Base-by-base conservation (phyloP, 2,797 vertebrate genomes). In the Cossypha caffra region DNA sequence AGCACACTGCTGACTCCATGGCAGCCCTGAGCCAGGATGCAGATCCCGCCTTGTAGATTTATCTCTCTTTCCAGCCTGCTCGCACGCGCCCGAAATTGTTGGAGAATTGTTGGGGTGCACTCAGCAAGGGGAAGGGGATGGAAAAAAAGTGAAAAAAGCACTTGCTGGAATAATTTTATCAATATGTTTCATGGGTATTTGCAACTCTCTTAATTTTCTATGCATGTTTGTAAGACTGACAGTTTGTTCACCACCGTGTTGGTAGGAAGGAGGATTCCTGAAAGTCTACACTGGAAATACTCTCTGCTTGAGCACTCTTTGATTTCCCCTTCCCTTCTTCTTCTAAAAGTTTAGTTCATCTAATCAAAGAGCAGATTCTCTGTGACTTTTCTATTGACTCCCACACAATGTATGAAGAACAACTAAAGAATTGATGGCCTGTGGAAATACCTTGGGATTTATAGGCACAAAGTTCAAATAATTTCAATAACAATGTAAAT, bases 11-110 rank as follows among this genome's bases (percentile, higher is more conserved):
- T 92, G 95, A 73, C 95, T 96, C 78, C 35, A 91, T 69, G 94
- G 93, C 33, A 93, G 66, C 95, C 96, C 66, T 23, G 23, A 96
- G 93, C 96, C 97, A 97, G 82, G 69, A 55, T 96, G 94, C 88
- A 78, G 90, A 96, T 83, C 84, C 77, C 96, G 79, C 81, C 94
- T 47, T 72, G 86, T 55, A 4, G 90, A 91, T 95, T 97, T 96
- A 61, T 75, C 68, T 95, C 74, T 72, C 84, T 94, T 77, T 96
- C 87, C 96, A 96, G 71, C 91, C 94, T 83, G 86, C 84, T 96
- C 71, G n/a, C 89, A 75, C 68, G 6, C 1, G 1, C 93, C 93
- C 4, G 0, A 74, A 95, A 94, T 88, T 24, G 42, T 90, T 87
- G 76, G 68, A 96, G 88, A 7, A 2, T 28, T 37, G 2, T n/a